phyloP scores from a whole-genome alignment of 1,140 invertebrate species.

The Eumeta japonica region DNA sequence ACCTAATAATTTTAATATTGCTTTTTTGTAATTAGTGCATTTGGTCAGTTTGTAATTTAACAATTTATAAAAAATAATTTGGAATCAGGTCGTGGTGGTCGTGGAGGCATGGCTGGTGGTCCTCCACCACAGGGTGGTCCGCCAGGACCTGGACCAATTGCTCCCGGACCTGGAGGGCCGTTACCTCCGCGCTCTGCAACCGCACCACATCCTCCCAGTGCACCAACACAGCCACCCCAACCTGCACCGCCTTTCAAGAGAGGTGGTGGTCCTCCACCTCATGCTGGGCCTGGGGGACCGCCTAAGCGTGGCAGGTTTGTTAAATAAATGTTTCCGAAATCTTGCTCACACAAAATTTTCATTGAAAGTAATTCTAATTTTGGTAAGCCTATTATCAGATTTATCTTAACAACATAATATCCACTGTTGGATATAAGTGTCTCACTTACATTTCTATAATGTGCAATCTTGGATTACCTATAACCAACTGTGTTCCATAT shows the following conservation, averaged over 20 bases:
- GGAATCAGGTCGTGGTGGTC: slow-evolving; percentile 25
- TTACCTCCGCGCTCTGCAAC: background rate
- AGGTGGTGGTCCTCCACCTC: slow-evolving; percentile 35
- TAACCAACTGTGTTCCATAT: no score
- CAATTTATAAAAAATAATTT: slow-evolving; percentile 1
- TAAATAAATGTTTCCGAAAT: no score
- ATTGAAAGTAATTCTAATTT: background rate
- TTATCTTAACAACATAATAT: no score
- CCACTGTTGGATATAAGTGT: no score
- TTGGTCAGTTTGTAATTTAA: no score
- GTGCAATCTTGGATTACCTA: no score
- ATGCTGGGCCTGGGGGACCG: slow-evolving; percentile 34
- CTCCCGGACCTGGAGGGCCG: slow-evolving; percentile 5
- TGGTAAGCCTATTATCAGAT: no score
- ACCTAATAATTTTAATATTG: no score
- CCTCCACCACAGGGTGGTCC: slow-evolving; percentile 10
- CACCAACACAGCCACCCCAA: background rate
- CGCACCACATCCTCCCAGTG: background rate
- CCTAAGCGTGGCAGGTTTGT: slow-evolving; percentile 42
- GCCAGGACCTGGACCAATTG: slow-evolving; percentile 10
- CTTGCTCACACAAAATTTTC: no score
- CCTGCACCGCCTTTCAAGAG: slow-evolving; percentile 28
- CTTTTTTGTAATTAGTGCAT: no score
- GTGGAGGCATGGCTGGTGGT: slow-evolving; percentile 25
- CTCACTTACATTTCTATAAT: no score